Percentiles rank a stretch among this genome's conserved stretches.
Evolutionary conservation across 2,888 invertebrate species (phyloP).

Genomic region (Agrilus mali): DNA sequence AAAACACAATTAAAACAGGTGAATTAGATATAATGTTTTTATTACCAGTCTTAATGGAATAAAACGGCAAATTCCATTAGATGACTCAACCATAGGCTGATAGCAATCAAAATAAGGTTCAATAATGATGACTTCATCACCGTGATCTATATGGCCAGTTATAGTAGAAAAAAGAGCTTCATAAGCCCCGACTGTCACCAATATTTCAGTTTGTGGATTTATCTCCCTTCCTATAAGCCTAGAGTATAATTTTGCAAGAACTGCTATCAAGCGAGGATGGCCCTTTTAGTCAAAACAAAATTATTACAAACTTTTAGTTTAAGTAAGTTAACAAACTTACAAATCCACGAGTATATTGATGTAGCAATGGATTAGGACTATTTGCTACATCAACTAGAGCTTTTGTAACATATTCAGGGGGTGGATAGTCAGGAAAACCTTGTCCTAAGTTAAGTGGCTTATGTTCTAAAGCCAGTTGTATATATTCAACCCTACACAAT

Average conservation of each 20-base stretch:
- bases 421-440: slow-evolving; percentile 88
- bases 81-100: slow-evolving; percentile 81
- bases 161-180: slow-evolving; percentile 83
- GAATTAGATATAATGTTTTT: no score
- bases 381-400: slow-evolving; percentile 56
- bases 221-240: slow-evolving; percentile 60
- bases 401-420: slow-evolving; percentile 70
- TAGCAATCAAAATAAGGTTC: slow-evolving; percentile 99
- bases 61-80: slow-evolving; percentile 77
- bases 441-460: slow-evolving; percentile 90
- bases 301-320: slow-evolving; percentile 2
- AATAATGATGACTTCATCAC: slow-evolving; percentile 89
- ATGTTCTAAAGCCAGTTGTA: slow-evolving; percentile 64
- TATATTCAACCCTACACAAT: slow-evolving; percentile 80
- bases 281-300: slow-evolving; percentile 49
- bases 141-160: slow-evolving; percentile 69
- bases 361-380: slow-evolving; percentile 59
- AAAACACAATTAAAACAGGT: not conserved
- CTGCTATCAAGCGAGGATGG: slow-evolving; percentile 78
- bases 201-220: slow-evolving; percentile 74
- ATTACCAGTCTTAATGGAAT: slow-evolving; percentile 75
- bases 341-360: slow-evolving; percentile 91
- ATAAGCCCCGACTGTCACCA: slow-evolving; percentile 89
- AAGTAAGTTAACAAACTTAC: slow-evolving; percentile 45
- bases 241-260: slow-evolving; percentile 73